These are phyloP conservation scores for Drosophila subsilvestris DNA, from an alignment of 2,888 invertebrate species.

Conservation along the genomic window DNA sequence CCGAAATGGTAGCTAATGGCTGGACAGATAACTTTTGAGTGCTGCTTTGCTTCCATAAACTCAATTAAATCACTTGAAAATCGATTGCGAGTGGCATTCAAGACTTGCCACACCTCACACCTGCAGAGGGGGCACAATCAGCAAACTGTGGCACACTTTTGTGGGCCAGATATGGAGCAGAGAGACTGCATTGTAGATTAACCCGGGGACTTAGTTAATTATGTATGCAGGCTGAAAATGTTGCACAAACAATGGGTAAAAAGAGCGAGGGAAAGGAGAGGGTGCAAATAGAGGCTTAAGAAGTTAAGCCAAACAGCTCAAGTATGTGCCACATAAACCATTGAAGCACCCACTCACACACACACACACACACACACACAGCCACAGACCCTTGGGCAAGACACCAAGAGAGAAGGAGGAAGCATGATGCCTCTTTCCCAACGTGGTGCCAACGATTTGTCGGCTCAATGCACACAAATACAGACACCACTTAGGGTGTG, in stretches of 20 bases:
- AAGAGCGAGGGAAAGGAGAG: background rate
- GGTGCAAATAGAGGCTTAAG: slow-evolving; percentile 44
- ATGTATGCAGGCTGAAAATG: slow-evolving; percentile 32
- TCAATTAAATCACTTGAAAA: slow-evolving; percentile 16
- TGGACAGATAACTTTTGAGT: slow-evolving; percentile 24
- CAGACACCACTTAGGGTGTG: slow-evolving; percentile 17
- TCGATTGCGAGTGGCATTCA: slow-evolving; percentile 31
- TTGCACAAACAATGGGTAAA: slow-evolving; percentile 7
- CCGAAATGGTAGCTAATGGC: slow-evolving; percentile 18
- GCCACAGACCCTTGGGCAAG: background rate
- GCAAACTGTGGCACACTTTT: slow-evolving; percentile 13
- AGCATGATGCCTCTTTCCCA: background rate
- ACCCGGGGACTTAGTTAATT: slow-evolving; percentile 29
- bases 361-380: slow-evolving; percentile 13
- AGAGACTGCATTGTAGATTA: slow-evolving; percentile 12
- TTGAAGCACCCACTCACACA: slow-evolving; percentile 22
- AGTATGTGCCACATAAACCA: slow-evolving; percentile 49
- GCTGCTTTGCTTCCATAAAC: slow-evolving; percentile 5
- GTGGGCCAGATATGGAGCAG: slow-evolving; percentile 18
- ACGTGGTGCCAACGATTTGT: slow-evolving; percentile 43
- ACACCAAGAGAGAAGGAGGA: background rate
- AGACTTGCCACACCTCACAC: slow-evolving; percentile 1
- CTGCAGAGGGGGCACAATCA: slow-evolving; percentile 6
- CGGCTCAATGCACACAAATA: slow-evolving; percentile 40
- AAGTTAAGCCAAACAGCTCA: slow-evolving; percentile 39